Evolutionary conservation across 92 coral and sea anemone species (phyloP), one percentile per base, ranked within the genome.

Genomic region (Pocillopora grandis): DNA sequence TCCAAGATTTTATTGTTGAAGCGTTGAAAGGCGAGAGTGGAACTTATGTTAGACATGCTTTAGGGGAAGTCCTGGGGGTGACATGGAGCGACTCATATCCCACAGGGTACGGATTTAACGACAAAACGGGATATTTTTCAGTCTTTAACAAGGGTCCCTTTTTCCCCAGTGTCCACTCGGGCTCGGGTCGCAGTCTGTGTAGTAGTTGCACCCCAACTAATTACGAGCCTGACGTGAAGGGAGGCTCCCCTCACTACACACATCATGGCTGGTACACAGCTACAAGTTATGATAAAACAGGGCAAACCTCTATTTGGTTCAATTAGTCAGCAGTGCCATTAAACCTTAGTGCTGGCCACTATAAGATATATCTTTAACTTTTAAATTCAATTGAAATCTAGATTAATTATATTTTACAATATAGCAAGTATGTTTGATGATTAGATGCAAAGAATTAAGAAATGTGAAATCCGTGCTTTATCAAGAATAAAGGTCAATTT

Each of bases 221-320:
- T 86, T 96, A 80, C 70, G 88, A 87, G 60, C 98, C 99, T 5
- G 98, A 96, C 78, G 89, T 96, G 12, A 59, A 48, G 10, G 82
- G 71, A 52, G 97, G 99, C 9, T 77, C 86, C n/a, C 90, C 89
- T 57, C 71, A 65, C 23, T 96, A 96, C 87, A 90, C 76, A 72
- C 88, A 91, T 71, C 71, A 77, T 37, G 98, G 99, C 1, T 96
- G 99, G 99, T 90, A 87, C 71, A 61, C 92, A 12, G 90, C 94
- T 10, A 79, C 79, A 35, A 88, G 87, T 1, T 82, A 27, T 42
- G 88, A 79, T 20, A 76, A 90, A 12, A 86, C 91, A 1, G 99
- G 99, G 13, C 99, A 96, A 80, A 96, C 95, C 35, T 94, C 99
- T 57, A 92, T 96, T 55, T 96, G 99, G 99, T 96, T 96, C 81